These are phyloP conservation scores for Steromphala cineraria DNA, from an alignment of 2,888 invertebrate species.

Conservation along the genomic window DNA sequence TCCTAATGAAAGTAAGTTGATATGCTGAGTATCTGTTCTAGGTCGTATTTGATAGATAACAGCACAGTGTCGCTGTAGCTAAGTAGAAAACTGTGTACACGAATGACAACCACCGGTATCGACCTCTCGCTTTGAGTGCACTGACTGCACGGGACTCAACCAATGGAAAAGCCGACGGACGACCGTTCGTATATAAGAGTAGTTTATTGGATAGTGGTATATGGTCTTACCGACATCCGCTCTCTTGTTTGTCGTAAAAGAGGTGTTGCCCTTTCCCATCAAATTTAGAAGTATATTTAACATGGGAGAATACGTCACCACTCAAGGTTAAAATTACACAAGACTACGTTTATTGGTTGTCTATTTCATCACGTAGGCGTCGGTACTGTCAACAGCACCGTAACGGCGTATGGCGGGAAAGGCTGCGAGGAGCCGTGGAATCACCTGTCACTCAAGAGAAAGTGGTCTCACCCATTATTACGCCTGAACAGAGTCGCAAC, in stretches of 20 bases:
- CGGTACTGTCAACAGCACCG: background rate
- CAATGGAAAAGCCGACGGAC: too few relatives aligned
- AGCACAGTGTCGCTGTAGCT: too few relatives aligned
- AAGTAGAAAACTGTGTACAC: too few relatives aligned
- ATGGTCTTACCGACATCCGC: conserved; percentile 6
- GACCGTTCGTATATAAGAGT: background rate
- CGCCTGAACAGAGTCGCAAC: background rate
- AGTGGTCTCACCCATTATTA: conserved; percentile 6
- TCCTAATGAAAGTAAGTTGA: too few relatives aligned
- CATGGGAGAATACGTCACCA: background rate
- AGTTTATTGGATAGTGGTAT: background rate
- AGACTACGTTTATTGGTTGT: background rate
- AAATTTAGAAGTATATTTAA: background rate
- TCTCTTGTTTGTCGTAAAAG: conserved; percentile 28
- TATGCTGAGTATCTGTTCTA: too few relatives aligned
- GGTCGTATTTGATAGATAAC: too few relatives aligned
- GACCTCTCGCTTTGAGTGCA: too few relatives aligned
- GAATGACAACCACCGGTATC: too few relatives aligned
- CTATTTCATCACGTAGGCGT: background rate
- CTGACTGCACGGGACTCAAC: too few relatives aligned
- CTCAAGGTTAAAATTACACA: background rate
- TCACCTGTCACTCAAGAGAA: conserved; percentile 11
- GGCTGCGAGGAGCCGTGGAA: background rate
- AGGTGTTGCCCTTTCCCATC: background rate
- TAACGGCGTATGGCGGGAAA: background rate